Conservation (phyloP, 2,888 invertebrate species). For the Zygogramma bicolorata region DNA sequence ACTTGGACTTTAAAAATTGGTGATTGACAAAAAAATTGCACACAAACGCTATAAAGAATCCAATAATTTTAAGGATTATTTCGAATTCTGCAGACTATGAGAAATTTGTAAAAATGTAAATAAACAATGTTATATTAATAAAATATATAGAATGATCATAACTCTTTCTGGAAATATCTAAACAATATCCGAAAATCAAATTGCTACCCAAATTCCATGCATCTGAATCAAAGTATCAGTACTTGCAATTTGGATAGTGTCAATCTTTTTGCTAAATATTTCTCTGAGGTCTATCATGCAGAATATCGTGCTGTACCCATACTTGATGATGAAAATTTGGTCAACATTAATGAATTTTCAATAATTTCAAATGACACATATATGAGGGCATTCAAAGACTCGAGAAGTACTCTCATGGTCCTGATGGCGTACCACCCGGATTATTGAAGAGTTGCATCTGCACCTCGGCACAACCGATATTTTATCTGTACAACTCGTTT, state of each 20-base stretch:
- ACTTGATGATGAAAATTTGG: too few relatives aligned
- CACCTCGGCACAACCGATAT: neutral
- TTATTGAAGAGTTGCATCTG: neutral
- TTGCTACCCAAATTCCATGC: neutral
- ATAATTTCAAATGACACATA: too few relatives aligned
- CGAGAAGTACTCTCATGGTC: neutral
- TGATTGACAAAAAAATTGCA: neutral
- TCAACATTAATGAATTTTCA: too few relatives aligned
- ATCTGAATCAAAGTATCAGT: neutral
- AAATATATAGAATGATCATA: neutral
- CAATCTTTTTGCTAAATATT: neutral
- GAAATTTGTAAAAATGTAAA: neutral
- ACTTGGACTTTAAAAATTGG: neutral
- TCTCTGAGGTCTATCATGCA: neutral
- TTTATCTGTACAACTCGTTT: neutral
- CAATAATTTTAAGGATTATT: too few relatives aligned
- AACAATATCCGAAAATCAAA: neutral
- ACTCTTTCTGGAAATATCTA: neutral
- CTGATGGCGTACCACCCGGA: neutral
- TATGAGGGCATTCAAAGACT: neutral
- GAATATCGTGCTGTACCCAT: too few relatives aligned
- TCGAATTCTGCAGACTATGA: too few relatives aligned
- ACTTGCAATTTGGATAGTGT: neutral
- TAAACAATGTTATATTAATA: neutral
- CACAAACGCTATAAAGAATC: neutral